Evolutionary conservation across 2,797 vertebrate genomes (phyloP), one percentile per base, ranked within the genome.

Genomic region (Acrossocheilus wenchowensis): DNA sequence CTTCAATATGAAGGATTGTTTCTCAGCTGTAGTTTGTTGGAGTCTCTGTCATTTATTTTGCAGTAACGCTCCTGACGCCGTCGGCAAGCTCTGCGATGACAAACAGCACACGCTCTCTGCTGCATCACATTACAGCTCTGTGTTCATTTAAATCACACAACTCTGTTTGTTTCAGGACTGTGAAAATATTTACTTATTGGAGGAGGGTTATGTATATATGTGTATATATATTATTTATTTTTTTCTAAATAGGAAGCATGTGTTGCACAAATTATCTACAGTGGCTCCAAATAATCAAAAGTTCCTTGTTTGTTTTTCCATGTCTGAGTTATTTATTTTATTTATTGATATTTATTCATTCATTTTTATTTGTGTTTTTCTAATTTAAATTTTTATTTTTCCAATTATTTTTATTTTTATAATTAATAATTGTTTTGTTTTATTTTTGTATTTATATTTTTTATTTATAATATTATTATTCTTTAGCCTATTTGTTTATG

Each of bases 1-100:
- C 41, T 66, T 82, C 26, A 41, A 71, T 54, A 15, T 71, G 45
- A 71, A 54, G 45, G 34, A 71, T 82, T 81, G 62, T 68, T 69
- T 81, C 19, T 66, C 26, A 17, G 72, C 57, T 77, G 19, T 14
- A 48, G 66, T 23, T 79, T 79, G 75, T 66, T 30, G 75, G 39
- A 71, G 15, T 60, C 57, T 19, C 15, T 45, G 7, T 86, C 54
- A 26, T 72, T 45, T 36, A 52, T 72, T 80, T 74, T 19, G 14
- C 48, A 26, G 50, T 62, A 39, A 23, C 11, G 52, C 21, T 43
- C 36, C 36, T 69, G 83, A 79, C 11, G 62, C 74, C 48, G 21
- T 60, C 26, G 41, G 83, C 64, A 10, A 6, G 11, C n/a, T 11
- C 52, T 41, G 7, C 39, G 39, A 36, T 66, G 66, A 68, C 50